A percentile compares a stretch with the other conserved stretches of the same genome.
Conservation (phyloP, 2,888 invertebrate species). For the Formica aserva region DNA sequence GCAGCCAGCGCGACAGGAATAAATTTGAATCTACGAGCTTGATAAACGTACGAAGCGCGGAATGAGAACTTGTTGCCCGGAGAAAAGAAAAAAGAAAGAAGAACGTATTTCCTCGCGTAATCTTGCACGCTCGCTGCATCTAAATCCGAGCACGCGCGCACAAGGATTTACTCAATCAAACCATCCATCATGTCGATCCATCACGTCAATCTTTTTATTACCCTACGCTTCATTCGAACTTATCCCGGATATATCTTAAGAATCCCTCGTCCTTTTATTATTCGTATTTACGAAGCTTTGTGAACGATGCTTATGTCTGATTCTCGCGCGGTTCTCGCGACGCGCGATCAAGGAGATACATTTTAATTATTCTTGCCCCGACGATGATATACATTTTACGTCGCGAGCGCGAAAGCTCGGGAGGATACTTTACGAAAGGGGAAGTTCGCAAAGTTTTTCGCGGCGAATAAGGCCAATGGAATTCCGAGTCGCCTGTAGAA, state of each 20-base stretch:
- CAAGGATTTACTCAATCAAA: conserved; percentile 22
- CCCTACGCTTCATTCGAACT: neutral
- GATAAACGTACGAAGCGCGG: conserved; percentile 49
- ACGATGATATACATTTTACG: conserved; percentile 33
- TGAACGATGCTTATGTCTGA: neutral
- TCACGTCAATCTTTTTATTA: conserved; percentile 12
- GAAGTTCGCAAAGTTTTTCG: conserved; percentile 34
- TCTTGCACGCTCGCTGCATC: conserved; percentile 18
- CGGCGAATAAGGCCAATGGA: conserved; percentile 45
- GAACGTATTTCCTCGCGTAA: conserved; percentile 37
- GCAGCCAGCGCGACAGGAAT: conserved; percentile 44
- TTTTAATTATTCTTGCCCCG: conserved; percentile 43
- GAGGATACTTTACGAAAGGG: conserved; percentile 12
- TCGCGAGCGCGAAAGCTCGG: neutral
- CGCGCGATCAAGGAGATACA: conserved; percentile 17
- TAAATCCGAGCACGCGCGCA: conserved; percentile 18
- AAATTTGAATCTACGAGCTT: conserved; percentile 55
- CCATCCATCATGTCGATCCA: neutral
- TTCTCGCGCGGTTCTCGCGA: neutral
- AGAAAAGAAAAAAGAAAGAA: neutral
- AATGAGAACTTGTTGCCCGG: conserved; percentile 50
- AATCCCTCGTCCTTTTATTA: no score
- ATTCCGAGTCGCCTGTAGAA: conserved; percentile 37
- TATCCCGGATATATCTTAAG: no score
- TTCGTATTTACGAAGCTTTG: neutral